phyloP scores from a whole-genome alignment of 2,888 invertebrate species.

The Neocrepidodera transversa region DNA sequence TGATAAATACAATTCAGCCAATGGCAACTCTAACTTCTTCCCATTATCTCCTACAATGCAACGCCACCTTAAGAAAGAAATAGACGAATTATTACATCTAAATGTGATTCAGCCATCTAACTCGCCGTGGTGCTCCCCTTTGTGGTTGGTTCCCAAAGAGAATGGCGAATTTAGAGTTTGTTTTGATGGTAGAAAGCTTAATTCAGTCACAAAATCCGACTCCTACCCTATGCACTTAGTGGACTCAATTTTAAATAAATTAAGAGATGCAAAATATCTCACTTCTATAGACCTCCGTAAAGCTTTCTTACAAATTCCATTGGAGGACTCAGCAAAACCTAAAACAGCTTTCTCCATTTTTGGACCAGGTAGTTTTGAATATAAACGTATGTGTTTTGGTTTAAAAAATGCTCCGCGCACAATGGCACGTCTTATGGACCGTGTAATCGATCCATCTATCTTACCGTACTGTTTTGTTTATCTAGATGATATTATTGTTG shows the following conservation, averaged over 20 bases:
- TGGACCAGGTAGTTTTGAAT: constrained; percentile 32
- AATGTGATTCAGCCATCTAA: constrained; percentile 44
- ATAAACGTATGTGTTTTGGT: constrained; percentile 28
- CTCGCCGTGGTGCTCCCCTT: constrained; percentile 45
- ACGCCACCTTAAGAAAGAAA: too few species aligned
- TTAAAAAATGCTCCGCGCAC: constrained; percentile 36
- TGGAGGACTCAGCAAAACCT: constrained; percentile 9
- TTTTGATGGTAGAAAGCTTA: constrained; percentile 49
- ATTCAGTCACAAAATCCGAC: constrained; percentile 43
- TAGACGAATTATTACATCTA: too few species aligned
- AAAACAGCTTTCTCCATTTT: constrained; percentile 31
- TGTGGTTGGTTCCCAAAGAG: constrained; percentile 44
- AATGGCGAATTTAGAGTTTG: constrained; percentile 46
- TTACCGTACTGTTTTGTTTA: constrained; percentile 32
- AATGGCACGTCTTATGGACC: too few species aligned
- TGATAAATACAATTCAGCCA: too few species aligned
- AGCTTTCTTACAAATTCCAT: constrained; percentile 45
- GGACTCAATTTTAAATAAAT: constrained; percentile 45
- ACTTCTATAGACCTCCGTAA: constrained; percentile 46
- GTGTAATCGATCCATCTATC: too few species aligned
- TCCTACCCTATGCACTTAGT: constrained; percentile 50
- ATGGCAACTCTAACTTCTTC: too few species aligned
- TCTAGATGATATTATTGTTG: constrained; percentile 33
- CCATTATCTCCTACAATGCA: too few species aligned
- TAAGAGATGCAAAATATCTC: constrained; percentile 47